Base-by-base conservation (phyloP, 2,888 invertebrate genomes). In the Hoplodrina blanda region DNA sequence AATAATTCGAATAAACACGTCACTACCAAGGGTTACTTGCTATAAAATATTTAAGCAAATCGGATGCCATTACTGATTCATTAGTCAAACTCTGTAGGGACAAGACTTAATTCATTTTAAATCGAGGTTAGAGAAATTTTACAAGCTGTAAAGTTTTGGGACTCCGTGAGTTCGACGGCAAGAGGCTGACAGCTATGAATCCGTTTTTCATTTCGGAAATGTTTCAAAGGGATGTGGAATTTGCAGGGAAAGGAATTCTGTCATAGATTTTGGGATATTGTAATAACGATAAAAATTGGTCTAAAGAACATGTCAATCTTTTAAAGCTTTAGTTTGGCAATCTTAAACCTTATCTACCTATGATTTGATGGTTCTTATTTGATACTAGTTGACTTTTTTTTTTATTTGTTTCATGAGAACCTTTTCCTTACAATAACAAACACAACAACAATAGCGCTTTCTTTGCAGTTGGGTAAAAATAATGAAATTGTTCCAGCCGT, bases 21-120 rank as follows among this genome's bases (percentile, higher is more conserved):
- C 64, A 49, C 80, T 76, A 69, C 0, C n/a, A 0, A 20, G 30
- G 50, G 50, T 54, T 30, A 55, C 62, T 59, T 20, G 49, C 49
- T 46, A 79, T 79, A 71, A 87, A 87, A 83, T 85, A 87, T 86
- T 83, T 77, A 85, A 81, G 73, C 78, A 82, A 87, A 87, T 87
- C 69, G 63, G 54, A 50, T 57, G 25, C 74, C 71, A 83, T 86
- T 83, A 88, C 67, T 78, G 78, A 85, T 87, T 86, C 82, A 88
- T 88, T 84, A 87, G 74, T 79, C 78, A 76, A 84, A 71, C 73
- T 77, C 76, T 55, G 69, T 68, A 50, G 74, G 75, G 65, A 77
- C 62, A 41, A 78, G 75, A 79, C 80, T 85, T 75, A 85, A 84
- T 87, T 85, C 78, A 84, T 85, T 87, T 83, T 75, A 81, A 85